phyloP scores from a whole-genome alignment of 1,140 invertebrate species.

The Vanessa tameamea region DNA sequence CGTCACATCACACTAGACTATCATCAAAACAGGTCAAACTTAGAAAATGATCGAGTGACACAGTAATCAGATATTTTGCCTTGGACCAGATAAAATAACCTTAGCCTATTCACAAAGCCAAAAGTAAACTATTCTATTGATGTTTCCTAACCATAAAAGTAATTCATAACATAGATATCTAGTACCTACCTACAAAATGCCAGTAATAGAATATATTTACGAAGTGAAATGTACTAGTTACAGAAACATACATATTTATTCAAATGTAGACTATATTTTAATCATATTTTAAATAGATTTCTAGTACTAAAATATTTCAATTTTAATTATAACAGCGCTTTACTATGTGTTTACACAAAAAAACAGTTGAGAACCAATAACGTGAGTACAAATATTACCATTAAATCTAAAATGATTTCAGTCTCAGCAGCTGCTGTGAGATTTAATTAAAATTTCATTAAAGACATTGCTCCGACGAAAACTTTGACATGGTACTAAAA shows the following conservation, averaged over 20 bases:
- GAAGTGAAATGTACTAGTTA: too few relatives aligned
- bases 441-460: neutral
- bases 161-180: too few relatives aligned
- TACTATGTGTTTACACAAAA: too few relatives aligned
- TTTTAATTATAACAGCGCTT: too few relatives aligned
- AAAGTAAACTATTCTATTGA: neutral
- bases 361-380: neutral
- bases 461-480: neutral
- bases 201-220: too few relatives aligned
- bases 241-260: too few relatives aligned
- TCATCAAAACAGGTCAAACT: conserved; percentile 23
- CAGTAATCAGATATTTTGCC: conserved; percentile 31
- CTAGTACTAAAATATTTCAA: too few relatives aligned
- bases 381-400: neutral
- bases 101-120: conserved; percentile 13
- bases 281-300: too few relatives aligned
- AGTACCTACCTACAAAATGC: too few relatives aligned
- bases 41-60: conserved; percentile 32
- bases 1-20: neutral
- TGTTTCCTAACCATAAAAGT: too few relatives aligned
- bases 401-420: neutral
- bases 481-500: neutral
- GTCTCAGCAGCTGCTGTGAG: neutral
- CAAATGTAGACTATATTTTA: too few relatives aligned
- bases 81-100: conserved; percentile 25